Conservation (phyloP, 2,797 vertebrate species). For the Hoplostethus atlanticus region DNA sequence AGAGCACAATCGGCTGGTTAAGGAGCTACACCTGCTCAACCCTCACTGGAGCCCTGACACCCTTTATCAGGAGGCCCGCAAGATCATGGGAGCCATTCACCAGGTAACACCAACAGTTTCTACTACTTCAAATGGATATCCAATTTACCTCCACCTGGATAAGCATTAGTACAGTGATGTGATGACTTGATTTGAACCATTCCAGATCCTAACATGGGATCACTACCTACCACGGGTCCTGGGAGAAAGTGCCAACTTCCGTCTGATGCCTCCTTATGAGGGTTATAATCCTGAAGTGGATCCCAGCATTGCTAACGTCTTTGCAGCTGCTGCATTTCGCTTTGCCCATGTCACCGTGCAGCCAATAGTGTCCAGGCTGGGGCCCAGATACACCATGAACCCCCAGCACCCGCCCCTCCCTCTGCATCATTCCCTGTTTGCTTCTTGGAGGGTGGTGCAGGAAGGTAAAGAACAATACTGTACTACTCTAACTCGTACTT, state of each 20-base stretch:
- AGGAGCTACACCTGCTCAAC: constrained; percentile 81
- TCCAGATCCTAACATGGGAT: constrained; percentile 83
- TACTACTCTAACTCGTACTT: not conserved
- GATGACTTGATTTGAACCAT: constrained; percentile 9
- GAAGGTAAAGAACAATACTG: constrained; percentile 75
- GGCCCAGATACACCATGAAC: constrained; percentile 75
- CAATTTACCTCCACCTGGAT: not conserved
- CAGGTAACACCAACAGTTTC: constrained; percentile 70
- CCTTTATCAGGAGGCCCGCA: constrained; percentile 85
- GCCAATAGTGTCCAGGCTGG: constrained; percentile 79
- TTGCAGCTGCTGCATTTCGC: constrained; percentile 84
- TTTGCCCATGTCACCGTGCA: constrained; percentile 86
- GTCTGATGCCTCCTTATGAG: constrained; percentile 77
- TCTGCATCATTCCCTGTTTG: constrained; percentile 84
- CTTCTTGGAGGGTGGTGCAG: constrained; percentile 85
- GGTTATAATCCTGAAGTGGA: constrained; percentile 75
- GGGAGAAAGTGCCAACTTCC: constrained; percentile 63
- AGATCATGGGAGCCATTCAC: constrained; percentile 85
- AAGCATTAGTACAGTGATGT: not conserved
- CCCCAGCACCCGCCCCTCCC: constrained; percentile 77
- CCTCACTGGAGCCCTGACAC: constrained; percentile 85
- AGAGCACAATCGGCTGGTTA: constrained; percentile 86
- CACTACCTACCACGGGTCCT: constrained; percentile 84
- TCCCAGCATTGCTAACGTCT: constrained; percentile 83
- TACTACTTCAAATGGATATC: not conserved